Conservation (phyloP, 64 coral and sea anemone species). For the Actinia equina region DNA sequence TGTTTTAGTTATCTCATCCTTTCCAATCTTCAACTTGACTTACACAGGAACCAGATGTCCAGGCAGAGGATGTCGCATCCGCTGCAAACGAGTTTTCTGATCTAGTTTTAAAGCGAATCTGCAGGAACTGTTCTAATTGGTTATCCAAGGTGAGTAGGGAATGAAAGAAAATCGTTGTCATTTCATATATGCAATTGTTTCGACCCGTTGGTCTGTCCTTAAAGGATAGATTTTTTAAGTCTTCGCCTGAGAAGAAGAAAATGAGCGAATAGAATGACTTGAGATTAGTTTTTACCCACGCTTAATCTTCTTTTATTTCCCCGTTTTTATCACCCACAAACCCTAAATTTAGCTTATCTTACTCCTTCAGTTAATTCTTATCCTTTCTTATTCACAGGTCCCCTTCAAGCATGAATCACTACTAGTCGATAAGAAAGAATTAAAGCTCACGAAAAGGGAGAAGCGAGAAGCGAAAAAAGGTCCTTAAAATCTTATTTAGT, state of each 20-base stretch:
- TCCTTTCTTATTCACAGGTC: conserved; percentile 34
- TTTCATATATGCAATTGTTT: neutral
- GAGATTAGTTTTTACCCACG: neutral
- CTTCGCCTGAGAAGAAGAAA: neutral
- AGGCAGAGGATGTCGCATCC: conserved; percentile 42
- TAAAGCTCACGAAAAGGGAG: conserved; percentile 72
- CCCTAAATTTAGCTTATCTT: neutral
- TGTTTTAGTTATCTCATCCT: neutral
- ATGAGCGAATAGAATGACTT: neutral
- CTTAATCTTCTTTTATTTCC: neutral
- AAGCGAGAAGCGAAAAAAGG: conserved; percentile 95
- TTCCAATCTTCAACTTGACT: neutral
- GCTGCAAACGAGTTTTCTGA: conserved; percentile 69
- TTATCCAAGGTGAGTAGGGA: conserved; percentile 51
- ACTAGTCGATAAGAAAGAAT: conserved; percentile 58
- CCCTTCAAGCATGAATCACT: conserved; percentile 93
- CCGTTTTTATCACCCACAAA: neutral
- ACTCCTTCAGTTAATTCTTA: neutral
- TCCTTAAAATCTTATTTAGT: neutral
- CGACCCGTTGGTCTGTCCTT: neutral
- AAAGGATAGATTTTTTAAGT: neutral
- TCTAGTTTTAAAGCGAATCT: conserved; percentile 70
- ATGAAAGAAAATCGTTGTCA: neutral
- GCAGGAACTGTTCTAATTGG: conserved; percentile 62
- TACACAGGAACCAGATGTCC: conserved; percentile 36